Base-by-base conservation (phyloP, 2,797 vertebrate species). In the Rhyacichthys aspro region DNA sequence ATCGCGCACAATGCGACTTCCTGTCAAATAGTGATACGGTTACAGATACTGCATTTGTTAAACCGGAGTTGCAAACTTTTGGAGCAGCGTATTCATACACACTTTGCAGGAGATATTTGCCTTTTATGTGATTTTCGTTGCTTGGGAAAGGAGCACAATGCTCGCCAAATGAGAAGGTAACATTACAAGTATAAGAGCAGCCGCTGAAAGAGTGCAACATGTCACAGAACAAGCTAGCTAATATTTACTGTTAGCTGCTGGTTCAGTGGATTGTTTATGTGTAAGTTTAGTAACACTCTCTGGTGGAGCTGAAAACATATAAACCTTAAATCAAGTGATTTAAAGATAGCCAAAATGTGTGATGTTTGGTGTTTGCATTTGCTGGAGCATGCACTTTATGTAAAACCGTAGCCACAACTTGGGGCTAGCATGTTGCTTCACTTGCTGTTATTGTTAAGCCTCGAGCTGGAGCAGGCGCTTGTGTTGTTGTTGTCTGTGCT, bases 11-110 rank as follows among this genome's bases (percentile, higher is more conserved):
- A 69, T 46, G 15, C 41, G 11, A 75, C 84, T 92, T 93, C 92
- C 93, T 93, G 92, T 78, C 88, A 90, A 84, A 93, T 90, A 91
- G 88, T 91, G 92, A 15, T 63, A 63, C 81, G 64, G 81, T 70
- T 92, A 90, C 91, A 91, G 84, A 81, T 76, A 69, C 61, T 86
- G 81, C 74, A 87, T 89, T 84, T 85, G 83, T 83, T 82, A 84
- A 76, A 63, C 67, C 63, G 65, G 84, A 92, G 88, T 92, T 90
- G 86, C 79, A 90, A 92, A 91, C 83, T 89, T 90, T 90, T 69
- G 15, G 55, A 69, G 72, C 52, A 41, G 56, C 46, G 17, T 54
- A 76, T 82, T 63, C n/a, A 28, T 37, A 32, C 46, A 18, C 11
- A 39, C 18, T 67, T 55, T 43, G 18, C 37, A 28, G 60, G 44